These are phyloP conservation scores for Choreutis nemorana DNA, from an alignment of 2,888 invertebrate genomes.

Conservation along the genomic window DNA sequence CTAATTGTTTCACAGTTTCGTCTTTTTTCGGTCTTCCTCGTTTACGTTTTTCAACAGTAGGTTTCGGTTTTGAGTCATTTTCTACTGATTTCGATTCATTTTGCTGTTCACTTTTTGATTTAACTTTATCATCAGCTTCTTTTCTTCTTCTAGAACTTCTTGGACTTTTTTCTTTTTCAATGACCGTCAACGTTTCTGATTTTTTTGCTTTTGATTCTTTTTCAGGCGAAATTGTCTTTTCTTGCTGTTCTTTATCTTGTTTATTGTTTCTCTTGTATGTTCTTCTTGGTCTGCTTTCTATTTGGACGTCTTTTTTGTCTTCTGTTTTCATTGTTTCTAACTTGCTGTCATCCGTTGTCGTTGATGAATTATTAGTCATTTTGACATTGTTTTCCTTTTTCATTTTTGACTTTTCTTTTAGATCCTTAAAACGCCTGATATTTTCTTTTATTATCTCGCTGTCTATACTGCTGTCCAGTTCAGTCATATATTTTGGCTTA, in stretches of 20 bases:
- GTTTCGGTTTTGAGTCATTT: too few species aligned
- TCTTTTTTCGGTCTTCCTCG: too few species aligned
- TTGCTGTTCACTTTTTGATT: too few species aligned
- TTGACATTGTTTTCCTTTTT: constrained; percentile 13
- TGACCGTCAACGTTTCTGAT: not conserved
- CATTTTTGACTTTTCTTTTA: constrained; percentile 19
- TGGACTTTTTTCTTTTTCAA: not conserved
- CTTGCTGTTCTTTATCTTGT: constrained; percentile 6
- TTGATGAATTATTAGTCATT: not conserved
- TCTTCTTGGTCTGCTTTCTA: constrained; percentile 6
- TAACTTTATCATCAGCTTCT: not conserved
- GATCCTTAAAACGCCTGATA: constrained; percentile 31
- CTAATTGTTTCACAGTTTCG: too few species aligned
- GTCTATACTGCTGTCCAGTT: constrained; percentile 34
- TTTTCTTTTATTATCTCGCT: constrained; percentile 38
- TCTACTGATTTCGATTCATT: too few species aligned
- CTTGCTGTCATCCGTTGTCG: too few species aligned
- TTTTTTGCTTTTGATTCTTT: constrained; percentile 12
- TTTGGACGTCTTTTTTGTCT: constrained; percentile 4
- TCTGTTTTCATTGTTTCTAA: not conserved
- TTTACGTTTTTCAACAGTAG: too few species aligned
- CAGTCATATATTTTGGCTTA: constrained; percentile 25
- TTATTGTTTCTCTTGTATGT: constrained; percentile 4
- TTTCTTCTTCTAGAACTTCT: constrained; percentile 1
- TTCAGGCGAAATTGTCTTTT: constrained; percentile 15